Evolutionary conservation across 2,113 vertebrate species (phyloP).

Genomic region (Stegastes partitus): DNA sequence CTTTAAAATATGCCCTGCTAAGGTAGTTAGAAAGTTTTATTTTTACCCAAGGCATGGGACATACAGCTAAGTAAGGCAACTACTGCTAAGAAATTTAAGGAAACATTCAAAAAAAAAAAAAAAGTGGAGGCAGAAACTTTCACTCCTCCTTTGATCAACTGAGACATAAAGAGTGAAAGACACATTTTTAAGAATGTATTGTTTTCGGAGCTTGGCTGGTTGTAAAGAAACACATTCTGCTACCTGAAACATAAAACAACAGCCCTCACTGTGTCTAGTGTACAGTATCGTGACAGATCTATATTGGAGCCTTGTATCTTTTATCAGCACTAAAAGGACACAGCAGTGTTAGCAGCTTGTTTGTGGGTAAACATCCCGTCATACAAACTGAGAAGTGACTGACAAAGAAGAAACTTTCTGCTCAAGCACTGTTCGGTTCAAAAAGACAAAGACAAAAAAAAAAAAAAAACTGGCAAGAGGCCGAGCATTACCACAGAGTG

Average conservation of each 20-base stretch:
- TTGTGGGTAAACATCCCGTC: not conserved
- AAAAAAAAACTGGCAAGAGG: not conserved
- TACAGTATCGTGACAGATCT: not conserved
- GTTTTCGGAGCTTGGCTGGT: not conserved
- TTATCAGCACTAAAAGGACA: not conserved
- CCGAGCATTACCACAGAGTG: slow-evolving; percentile 11
- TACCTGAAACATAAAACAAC: not conserved
- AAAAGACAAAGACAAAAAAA: not conserved
- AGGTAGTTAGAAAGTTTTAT: not conserved
- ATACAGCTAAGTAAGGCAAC: not conserved
- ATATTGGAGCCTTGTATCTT: not conserved
- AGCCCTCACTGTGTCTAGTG: not conserved
- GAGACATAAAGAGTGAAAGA: not conserved
- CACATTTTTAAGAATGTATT: not conserved
- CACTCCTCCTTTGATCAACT: not conserved
- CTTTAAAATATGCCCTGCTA: not conserved
- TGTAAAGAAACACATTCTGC: not conserved
- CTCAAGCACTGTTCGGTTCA: not conserved
- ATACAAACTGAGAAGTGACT: slow-evolving; percentile 12
- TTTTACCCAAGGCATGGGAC: not conserved
- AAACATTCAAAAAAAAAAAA: too few relatives aligned
- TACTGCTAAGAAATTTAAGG: not conserved
- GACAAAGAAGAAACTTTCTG: slow-evolving; percentile 3
- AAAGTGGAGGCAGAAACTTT: not conserved
- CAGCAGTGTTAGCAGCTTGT: not conserved